A percentile compares a stretch with the other conserved stretches of the same genome.
These are phyloP conservation scores for Caenorhabditis virilis DNA, from an alignment of 2,888 invertebrate genomes.

Conservation along the genomic window DNA sequence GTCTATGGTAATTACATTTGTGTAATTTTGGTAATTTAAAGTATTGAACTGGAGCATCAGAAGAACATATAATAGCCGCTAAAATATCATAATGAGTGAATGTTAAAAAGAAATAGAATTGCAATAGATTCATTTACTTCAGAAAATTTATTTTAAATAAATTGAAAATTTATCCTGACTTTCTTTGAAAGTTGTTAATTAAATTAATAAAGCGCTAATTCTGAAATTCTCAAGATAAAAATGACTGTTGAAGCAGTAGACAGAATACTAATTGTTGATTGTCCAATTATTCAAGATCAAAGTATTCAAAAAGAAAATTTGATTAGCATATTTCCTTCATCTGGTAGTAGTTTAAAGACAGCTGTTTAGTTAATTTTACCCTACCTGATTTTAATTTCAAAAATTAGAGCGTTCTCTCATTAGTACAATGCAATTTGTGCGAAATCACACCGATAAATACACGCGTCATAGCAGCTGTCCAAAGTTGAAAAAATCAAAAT, in stretches of 20 bases:
- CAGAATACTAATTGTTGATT: slow-evolving; percentile 21
- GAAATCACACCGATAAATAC: too few relatives aligned
- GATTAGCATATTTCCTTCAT: slow-evolving; percentile 15
- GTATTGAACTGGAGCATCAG: slow-evolving; percentile 29
- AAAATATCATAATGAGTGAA: slow-evolving; percentile 12
- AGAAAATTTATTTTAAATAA: slow-evolving; percentile 21
- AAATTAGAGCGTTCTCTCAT: too few relatives aligned
- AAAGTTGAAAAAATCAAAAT: too few relatives aligned
- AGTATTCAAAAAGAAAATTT: slow-evolving; percentile 20
- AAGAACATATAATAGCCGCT: slow-evolving; percentile 18
- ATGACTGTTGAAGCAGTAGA: slow-evolving; percentile 14
- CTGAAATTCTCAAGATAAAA: slow-evolving; percentile 3
- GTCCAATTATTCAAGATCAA: slow-evolving; percentile 11
- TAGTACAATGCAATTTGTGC: too few relatives aligned
- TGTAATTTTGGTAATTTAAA: too few relatives aligned
- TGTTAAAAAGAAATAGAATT: slow-evolving; percentile 31
- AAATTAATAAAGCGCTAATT: neutral
- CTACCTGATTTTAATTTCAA: too few relatives aligned
- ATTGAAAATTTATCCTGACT: slow-evolving; percentile 18
- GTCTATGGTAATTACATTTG: too few relatives aligned
- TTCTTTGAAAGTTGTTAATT: slow-evolving; percentile 12
- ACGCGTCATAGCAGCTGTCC: too few relatives aligned
- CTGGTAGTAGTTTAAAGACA: slow-evolving; percentile 21
- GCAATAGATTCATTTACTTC: slow-evolving; percentile 26
- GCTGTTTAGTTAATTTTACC: too few relatives aligned